Conservation (phyloP, 1,140 invertebrate genomes). For the Luehdorfia chinensis region DNA sequence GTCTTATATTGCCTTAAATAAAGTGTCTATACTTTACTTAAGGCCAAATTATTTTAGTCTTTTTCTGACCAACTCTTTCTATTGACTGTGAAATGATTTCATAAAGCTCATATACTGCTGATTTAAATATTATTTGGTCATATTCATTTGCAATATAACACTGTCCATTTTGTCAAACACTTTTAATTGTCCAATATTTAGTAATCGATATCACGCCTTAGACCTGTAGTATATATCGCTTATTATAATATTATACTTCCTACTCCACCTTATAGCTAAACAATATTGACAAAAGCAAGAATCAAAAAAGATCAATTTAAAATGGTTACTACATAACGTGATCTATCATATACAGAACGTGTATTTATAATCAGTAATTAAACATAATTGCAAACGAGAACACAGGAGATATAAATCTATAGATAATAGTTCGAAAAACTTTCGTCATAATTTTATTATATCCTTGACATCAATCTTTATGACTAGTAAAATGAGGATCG, state of each 20-base stretch:
- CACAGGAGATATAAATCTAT: conserved; percentile 6
- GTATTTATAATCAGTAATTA: conserved; percentile 11
- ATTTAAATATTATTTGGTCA: too few relatives aligned
- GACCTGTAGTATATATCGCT: conserved; percentile 9
- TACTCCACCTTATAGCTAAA: too few relatives aligned
- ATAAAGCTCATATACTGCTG: too few relatives aligned
- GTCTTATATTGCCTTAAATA: too few relatives aligned
- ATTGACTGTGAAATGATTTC: too few relatives aligned
- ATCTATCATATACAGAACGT: neutral
- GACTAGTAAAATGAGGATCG: conserved; percentile 6
- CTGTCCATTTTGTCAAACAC: conserved; percentile 22
- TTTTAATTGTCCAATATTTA: conserved; percentile 13
- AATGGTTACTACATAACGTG: neutral
- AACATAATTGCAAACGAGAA: conserved; percentile 4
- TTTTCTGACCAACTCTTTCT: too few relatives aligned
- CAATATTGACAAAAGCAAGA: too few relatives aligned
- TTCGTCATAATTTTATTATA: conserved; percentile 22
- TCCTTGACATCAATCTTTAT: conserved; percentile 19
- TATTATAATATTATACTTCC: too few relatives aligned
- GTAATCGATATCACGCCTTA: conserved; percentile 23
- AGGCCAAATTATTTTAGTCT: too few relatives aligned
- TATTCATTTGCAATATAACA: too few relatives aligned
- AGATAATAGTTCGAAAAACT: conserved; percentile 18
- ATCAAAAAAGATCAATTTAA: conserved; percentile 3
- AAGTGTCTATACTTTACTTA: too few relatives aligned